Evolutionary conservation across 2,113 vertebrate genomes (phyloP).

Genomic region (Eleginops maclovinus): DNA sequence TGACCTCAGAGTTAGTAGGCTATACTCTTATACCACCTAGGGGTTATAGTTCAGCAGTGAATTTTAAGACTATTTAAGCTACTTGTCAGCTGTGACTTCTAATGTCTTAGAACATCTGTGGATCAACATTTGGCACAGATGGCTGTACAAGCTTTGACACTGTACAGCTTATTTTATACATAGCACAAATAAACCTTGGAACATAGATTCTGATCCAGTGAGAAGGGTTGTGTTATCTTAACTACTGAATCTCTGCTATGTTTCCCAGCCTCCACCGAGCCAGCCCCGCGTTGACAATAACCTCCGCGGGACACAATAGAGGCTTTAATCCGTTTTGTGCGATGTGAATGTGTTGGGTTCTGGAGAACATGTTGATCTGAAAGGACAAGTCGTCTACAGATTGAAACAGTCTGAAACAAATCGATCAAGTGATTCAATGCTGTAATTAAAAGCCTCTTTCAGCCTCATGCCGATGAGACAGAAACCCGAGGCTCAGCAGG

Average conservation of each 20-base stretch:
- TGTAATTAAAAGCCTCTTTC: conserved; percentile 14
- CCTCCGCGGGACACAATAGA: conserved; percentile 63
- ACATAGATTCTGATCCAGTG: background rate
- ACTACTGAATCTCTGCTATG: conserved; percentile 39
- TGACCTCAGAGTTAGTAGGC: background rate
- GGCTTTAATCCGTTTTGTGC: conserved; percentile 25
- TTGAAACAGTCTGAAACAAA: background rate
- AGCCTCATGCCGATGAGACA: conserved; percentile 6
- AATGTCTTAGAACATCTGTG: conserved; percentile 49
- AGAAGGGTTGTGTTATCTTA: conserved; percentile 15
- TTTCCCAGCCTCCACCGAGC: conserved; percentile 21
- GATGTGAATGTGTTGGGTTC: conserved; percentile 12
- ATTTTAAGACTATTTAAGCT: conserved; percentile 7
- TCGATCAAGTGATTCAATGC: conserved; percentile 27
- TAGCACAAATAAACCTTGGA: conserved; percentile 4
- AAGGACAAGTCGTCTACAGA: conserved; percentile 20
- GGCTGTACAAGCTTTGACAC: conserved; percentile 17
- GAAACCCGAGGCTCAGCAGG: conserved; percentile 72
- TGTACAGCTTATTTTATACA: background rate
- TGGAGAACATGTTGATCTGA: conserved; percentile 7
- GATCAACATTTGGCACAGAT: conserved; percentile 48
- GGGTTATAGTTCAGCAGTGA: background rate
- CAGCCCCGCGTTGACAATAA: conserved; percentile 56
- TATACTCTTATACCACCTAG: background rate
- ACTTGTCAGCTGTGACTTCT: conserved; percentile 55